Evolutionary conservation across 2,888 invertebrate genomes (phyloP), one percentile per base, ranked within the genome.

Genomic region (Hydriomena furcata): DNA sequence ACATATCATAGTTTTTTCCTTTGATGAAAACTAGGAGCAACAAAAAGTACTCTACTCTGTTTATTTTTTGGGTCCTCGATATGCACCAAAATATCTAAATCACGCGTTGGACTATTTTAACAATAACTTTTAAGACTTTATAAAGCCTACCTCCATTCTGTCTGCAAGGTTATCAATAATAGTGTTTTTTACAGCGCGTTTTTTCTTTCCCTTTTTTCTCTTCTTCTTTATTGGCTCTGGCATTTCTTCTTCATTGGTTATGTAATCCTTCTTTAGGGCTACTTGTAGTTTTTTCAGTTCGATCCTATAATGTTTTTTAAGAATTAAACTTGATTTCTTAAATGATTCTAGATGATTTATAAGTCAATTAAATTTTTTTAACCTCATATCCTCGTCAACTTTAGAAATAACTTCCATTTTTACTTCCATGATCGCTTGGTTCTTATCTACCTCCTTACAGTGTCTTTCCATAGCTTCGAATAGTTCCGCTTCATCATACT

Each of bases 231-330:
- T 71, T 13, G 65, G 62, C 34, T 79, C 72, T 0, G 80, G 83
- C 72, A 83, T 76, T 54, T 66, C 53, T 54, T 77, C 66, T 5
- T 64, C 71, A n/a, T 73, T 78, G 1, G 47, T 68, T 46, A 56
- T 53, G 43, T 86, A 86, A 41, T 88, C 85, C 17, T 55, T 58
- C 60, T 73, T 75, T 12, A 88, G 58, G 5, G 86, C 82, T 12
- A 45, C 55, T 49, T 73, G 80, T 1, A 87, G 43, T 35, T 57
- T 38, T 30, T 72, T 72, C 1, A 78, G 56, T 64, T 84, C 83
- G 7, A 57, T 27, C 30, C 86, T 86, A 41, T 23, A 32, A 27
- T 21, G 1, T 10, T 35, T n/a, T n/a, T n/a, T n/a, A n/a, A n/a
- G n/a, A n/a, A n/a, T n/a, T n/a, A n/a, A n/a, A n/a, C n/a, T n/a